Evolutionary conservation across 53 echinoderm and acorn worm species (phyloP).

Genomic region (Henricia sp.): DNA sequence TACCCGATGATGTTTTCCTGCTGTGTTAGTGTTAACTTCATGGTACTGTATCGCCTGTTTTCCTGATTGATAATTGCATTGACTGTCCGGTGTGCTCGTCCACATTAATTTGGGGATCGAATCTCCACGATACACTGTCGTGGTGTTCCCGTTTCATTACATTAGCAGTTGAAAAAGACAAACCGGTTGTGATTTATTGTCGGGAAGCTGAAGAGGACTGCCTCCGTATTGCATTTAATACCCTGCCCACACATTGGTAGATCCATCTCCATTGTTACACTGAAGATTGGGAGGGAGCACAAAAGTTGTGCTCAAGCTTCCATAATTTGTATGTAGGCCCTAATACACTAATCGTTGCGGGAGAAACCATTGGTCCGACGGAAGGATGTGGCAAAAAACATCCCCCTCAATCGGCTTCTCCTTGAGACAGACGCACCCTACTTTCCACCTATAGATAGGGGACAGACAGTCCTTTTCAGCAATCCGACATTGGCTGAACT

Average conservation of each 20-base stretch:
- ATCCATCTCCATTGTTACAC: conserved; percentile 43
- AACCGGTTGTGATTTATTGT: conserved; percentile 13
- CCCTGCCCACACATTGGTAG: conserved; percentile 8
- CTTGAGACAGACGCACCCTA: conserved; percentile 6
- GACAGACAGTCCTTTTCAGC: neutral
- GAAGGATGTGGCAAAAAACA: conserved; percentile 7
- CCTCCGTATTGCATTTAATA: neutral
- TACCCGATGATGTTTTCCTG: too few relatives aligned
- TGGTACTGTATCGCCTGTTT: too few relatives aligned
- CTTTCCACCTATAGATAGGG: neutral
- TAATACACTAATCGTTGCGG: neutral
- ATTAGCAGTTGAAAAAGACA: neutral
- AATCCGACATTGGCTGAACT: conserved; percentile 7
- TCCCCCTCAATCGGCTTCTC: conserved; percentile 26
- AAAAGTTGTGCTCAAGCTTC: conserved; percentile 13
- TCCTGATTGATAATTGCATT: too few relatives aligned
- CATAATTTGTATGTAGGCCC: conserved; percentile 4
- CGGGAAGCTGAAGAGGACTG: conserved; percentile 33
- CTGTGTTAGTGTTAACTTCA: too few relatives aligned
- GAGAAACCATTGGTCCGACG: neutral
- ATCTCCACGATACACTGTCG: too few relatives aligned
- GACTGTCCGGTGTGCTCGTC: too few relatives aligned
- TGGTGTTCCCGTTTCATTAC: too few relatives aligned
- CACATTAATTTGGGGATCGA: too few relatives aligned
- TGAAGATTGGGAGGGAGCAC: neutral